phyloP scores from a whole-genome alignment of 2,888 invertebrate species.

The Ophion obscuratus region DNA sequence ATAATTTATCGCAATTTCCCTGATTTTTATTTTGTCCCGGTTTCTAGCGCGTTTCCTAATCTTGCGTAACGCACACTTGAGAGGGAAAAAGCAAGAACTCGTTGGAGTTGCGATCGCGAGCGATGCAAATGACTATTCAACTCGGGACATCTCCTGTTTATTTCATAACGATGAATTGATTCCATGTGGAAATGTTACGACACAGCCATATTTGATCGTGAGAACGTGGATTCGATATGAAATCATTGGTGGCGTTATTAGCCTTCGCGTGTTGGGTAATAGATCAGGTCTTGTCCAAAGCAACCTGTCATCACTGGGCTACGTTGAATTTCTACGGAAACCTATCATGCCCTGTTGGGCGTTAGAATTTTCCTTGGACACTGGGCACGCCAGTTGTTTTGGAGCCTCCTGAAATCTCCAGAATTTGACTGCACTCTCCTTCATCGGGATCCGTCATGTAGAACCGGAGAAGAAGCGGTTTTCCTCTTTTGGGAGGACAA shows the following conservation, averaged over 20 bases:
- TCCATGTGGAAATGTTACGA: not conserved
- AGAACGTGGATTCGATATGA: not conserved
- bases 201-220: not conserved
- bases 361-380: too few relatives aligned
- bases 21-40: not conserved
- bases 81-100: not conserved
- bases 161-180: constrained; percentile 8
- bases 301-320: not conserved
- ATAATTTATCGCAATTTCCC: constrained; percentile 2
- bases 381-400: too few relatives aligned
- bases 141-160: not conserved
- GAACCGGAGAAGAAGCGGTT: too few relatives aligned
- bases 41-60: not conserved
- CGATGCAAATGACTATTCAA: constrained; percentile 21
- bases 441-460: too few relatives aligned
- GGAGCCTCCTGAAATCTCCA: too few relatives aligned
- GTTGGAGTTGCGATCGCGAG: not conserved
- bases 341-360: not conserved
- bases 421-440: too few relatives aligned
- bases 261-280: not conserved
- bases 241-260: not conserved
- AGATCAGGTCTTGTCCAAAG: not conserved
- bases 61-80: not conserved
- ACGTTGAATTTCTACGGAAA: not conserved
- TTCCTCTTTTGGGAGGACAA: too few relatives aligned